Evolutionary conservation across 2,888 invertebrate species (phyloP).

Genomic region (Athalia circularis): DNA sequence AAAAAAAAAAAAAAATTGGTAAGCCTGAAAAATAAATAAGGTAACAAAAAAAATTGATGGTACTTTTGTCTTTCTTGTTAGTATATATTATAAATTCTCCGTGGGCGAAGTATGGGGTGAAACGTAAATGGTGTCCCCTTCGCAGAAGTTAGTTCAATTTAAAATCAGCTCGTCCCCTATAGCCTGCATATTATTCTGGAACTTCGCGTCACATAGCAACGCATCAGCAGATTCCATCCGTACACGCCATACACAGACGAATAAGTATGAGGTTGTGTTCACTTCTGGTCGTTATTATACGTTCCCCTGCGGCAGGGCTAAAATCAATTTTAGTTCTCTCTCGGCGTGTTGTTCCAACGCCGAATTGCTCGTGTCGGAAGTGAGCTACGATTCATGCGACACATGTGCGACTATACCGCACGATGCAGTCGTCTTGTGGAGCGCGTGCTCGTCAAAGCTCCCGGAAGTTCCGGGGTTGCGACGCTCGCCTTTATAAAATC

Average conservation of each 20-base stretch:
- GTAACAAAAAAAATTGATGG: background rate
- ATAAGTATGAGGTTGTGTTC: background rate
- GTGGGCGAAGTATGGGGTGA: background rate
- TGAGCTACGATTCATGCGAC: conserved; percentile 3
- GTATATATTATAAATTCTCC: background rate
- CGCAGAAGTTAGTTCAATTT: conserved; percentile 24
- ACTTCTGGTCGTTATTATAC: conserved; percentile 1
- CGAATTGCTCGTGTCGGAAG: conserved; percentile 41
- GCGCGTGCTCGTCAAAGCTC: background rate
- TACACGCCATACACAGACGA: background rate
- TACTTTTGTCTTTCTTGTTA: background rate
- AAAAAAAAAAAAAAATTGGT: background rate
- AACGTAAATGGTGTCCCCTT: background rate
- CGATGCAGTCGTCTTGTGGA: background rate
- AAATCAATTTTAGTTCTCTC: conserved; percentile 38
- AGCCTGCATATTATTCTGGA: background rate
- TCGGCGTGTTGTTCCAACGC: conserved; percentile 40
- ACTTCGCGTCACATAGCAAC: conserved; percentile 22
- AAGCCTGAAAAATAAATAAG: background rate
- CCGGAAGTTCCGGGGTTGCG: background rate
- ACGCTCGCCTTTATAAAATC: background rate
- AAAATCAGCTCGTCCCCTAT: conserved; percentile 6
- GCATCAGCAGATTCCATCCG: background rate
- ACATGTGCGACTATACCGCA: conserved; percentile 22
- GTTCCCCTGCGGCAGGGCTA: background rate